These are phyloP conservation scores for Apodemia zela DNA, from an alignment of 2,888 invertebrate species.

Conservation along the genomic window DNA sequence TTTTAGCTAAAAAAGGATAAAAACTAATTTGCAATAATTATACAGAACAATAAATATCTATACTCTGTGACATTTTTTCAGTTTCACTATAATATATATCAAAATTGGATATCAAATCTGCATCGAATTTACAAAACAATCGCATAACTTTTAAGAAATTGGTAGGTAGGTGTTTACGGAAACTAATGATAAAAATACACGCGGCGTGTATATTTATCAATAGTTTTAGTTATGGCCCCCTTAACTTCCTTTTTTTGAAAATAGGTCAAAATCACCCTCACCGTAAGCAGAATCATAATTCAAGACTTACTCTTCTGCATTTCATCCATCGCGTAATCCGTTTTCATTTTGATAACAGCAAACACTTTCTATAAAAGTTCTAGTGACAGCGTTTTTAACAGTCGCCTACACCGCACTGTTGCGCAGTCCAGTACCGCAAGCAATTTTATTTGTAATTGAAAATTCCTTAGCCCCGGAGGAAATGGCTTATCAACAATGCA, in stretches of 20 bases:
- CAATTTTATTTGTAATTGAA: conserved; percentile 60
- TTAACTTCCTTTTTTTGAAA: not conserved
- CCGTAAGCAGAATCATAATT: conserved; percentile 15
- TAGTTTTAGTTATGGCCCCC: too few species aligned
- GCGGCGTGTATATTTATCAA: not conserved
- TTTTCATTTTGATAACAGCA: conserved; percentile 62
- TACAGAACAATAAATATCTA: too few species aligned
- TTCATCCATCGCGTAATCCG: conserved; percentile 78
- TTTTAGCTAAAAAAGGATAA: too few species aligned
- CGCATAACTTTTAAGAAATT: not conserved
- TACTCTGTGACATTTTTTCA: too few species aligned
- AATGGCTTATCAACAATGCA: conserved; percentile 31
- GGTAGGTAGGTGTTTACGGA: not conserved
- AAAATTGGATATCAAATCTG: not conserved
- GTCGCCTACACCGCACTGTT: conserved; percentile 50
- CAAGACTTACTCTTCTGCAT: conserved; percentile 73
- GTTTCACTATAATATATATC: too few species aligned
- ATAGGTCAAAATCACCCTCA: conserved; percentile 2
- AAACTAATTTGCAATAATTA: too few species aligned
- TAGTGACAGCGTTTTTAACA: conserved; percentile 40
- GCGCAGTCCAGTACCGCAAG: conserved; percentile 53
- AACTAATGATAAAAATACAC: not conserved
- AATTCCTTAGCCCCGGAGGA: conserved; percentile 49
- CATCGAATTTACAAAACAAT: not conserved
- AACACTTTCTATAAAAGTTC: conserved; percentile 54